A percentile compares a stretch with the other conserved stretches of the same genome.
These are phyloP conservation scores for Fragum fragum DNA, from an alignment of 2,888 invertebrate genomes.

Conservation along the genomic window DNA sequence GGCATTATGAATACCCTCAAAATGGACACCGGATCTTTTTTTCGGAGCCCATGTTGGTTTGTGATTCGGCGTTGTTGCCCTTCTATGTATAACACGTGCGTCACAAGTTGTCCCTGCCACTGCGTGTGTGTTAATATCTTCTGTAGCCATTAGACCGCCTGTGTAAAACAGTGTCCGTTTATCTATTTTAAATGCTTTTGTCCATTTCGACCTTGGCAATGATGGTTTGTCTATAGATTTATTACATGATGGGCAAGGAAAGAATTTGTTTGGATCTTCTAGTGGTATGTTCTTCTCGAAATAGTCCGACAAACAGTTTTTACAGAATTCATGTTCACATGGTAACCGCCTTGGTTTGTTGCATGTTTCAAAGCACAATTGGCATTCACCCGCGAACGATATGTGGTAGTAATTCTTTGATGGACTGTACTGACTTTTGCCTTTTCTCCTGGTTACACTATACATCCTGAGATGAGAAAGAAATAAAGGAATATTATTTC, in stretches of 20 bases:
- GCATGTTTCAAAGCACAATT: constrained; percentile 37
- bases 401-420: constrained; percentile 27
- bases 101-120: background rate
- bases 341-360: constrained; percentile 41
- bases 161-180: constrained; percentile 26
- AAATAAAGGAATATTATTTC: background rate
- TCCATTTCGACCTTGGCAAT: constrained; percentile 30
- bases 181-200: constrained; percentile 35
- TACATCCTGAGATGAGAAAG: background rate
- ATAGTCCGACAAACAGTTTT: constrained; percentile 33
- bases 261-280: constrained; percentile 5
- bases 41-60: too few species aligned
- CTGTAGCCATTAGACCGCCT: background rate
- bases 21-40: constrained; percentile 5
- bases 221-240: constrained; percentile 23
- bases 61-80: constrained; percentile 5
- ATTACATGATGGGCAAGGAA: constrained; percentile 42
- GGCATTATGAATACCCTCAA: background rate
- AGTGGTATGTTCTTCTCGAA: constrained; percentile 17
- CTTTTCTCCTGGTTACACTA: background rate
- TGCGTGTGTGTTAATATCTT: background rate
- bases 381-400: constrained; percentile 35
- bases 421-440: background rate
- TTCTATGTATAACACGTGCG: background rate
- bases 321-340: constrained; percentile 49